These are phyloP conservation scores for Deroplatys truncata DNA, from an alignment of 2,888 invertebrate genomes.

Conservation along the genomic window DNA sequence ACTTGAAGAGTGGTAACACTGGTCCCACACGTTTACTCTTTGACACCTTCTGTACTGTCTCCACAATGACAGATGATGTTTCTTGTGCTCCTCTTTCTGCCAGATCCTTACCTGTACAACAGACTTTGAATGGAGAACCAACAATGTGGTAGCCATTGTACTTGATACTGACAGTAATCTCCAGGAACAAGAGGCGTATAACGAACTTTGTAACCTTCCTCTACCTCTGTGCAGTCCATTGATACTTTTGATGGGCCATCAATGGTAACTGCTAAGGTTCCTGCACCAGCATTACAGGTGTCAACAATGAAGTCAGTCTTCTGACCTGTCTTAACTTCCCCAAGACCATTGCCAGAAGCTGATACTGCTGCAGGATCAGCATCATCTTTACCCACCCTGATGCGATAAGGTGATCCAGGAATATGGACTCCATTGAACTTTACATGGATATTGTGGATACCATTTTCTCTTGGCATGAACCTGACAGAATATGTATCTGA, in stretches of 20 bases:
- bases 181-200: slow-evolving; percentile 95
- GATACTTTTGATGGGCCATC: slow-evolving; percentile 97
- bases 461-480: slow-evolving; percentile 93
- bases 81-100: slow-evolving; percentile 90
- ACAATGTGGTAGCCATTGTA: slow-evolving; percentile 96
- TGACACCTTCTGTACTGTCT: slow-evolving; percentile 83
- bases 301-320: slow-evolving; percentile 95
- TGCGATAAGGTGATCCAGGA: slow-evolving; percentile 88
- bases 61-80: slow-evolving; percentile 88
- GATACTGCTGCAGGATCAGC: slow-evolving; percentile 95
- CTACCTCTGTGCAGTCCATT: slow-evolving; percentile 95
- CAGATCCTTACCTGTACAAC: slow-evolving; percentile 71
- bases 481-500: slow-evolving; percentile 87
- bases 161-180: slow-evolving; percentile 94
- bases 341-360: slow-evolving; percentile 81
- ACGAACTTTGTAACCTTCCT: slow-evolving; percentile 95
- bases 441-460: slow-evolving; percentile 92
- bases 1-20: slow-evolving; percentile 83
- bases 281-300: slow-evolving; percentile 93
- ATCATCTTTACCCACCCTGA: slow-evolving; percentile 90
- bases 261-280: slow-evolving; percentile 89
- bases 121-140: slow-evolving; percentile 93
- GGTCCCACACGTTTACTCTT: slow-evolving; percentile 66
- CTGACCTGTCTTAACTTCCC: slow-evolving; percentile 74
- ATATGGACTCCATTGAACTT: slow-evolving; percentile 97